phyloP scores from a whole-genome alignment of 2,797 vertebrate genomes.

The Tapera naevia region DNA sequence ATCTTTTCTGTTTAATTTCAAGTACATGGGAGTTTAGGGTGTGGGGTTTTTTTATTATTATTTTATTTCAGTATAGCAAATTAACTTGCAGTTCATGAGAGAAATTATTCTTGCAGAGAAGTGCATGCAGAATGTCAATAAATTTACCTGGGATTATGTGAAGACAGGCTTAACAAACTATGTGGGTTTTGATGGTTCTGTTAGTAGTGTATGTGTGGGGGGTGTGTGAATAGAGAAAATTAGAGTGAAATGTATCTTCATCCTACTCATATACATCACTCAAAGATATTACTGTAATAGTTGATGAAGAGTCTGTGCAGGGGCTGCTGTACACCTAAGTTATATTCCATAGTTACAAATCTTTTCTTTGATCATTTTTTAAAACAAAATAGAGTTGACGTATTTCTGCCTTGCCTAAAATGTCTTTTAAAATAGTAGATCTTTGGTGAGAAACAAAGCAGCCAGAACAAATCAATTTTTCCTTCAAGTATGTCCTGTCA shows the following conservation, averaged over 20 bases:
- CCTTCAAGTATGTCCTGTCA: not conserved
- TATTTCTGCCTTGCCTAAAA: not conserved
- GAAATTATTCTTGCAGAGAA: not conserved
- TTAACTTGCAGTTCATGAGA: not conserved
- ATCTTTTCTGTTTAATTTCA: not conserved
- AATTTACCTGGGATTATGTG: not conserved
- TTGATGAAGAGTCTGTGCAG: not conserved
- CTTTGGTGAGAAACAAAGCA: not conserved
- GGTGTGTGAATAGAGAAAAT: not conserved
- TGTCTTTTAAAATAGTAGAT: not conserved
- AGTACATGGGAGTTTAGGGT: not conserved
- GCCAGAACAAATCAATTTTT: not conserved
- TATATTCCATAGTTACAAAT: not conserved
- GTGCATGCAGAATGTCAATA: not conserved
- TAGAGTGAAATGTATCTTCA: not conserved
- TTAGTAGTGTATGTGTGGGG: not conserved
- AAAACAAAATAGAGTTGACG: not conserved
- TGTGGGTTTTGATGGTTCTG: not conserved
- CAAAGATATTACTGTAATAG: not conserved
- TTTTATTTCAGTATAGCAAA: not conserved
- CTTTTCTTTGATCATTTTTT: not conserved
- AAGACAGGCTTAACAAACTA: not conserved
- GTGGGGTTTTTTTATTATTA: not conserved
- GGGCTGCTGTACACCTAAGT: not conserved
- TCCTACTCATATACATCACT: constrained; percentile 12